A percentile compares a stretch with the other conserved stretches of the same genome.
phyloP scores from a whole-genome alignment of 2,888 invertebrate species.

The Taphrorychus bicolor region DNA sequence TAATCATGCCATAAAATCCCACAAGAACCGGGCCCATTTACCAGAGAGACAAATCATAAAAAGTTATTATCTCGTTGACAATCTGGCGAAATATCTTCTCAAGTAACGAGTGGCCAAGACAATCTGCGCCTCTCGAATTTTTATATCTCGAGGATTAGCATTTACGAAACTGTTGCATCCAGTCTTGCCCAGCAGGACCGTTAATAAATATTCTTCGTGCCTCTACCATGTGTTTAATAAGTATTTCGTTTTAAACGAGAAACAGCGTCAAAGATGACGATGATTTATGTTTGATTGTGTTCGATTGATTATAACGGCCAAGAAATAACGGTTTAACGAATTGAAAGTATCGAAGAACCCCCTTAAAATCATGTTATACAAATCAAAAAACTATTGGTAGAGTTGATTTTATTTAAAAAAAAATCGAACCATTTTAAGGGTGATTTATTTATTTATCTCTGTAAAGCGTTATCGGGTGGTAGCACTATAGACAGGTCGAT shows the following conservation, averaged over 20 bases:
- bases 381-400: no score
- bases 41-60: constrained; percentile 24
- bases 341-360: no score
- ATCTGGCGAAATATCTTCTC: constrained; percentile 28
- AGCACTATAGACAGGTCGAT: no score
- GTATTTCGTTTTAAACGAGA: neutral
- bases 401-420: no score
- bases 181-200: constrained; percentile 31
- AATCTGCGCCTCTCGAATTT: constrained; percentile 30
- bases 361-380: no score
- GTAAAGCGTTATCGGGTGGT: no score
- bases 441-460: no score
- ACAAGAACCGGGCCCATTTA: constrained; percentile 34
- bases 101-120: no score
- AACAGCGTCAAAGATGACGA: no score
- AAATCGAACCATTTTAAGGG: no score
- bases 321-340: no score
- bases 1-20: constrained; percentile 23
- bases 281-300: neutral
- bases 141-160: constrained; percentile 16
- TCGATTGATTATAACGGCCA: no score
- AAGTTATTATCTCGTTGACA: constrained; percentile 36
- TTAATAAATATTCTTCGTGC: constrained; percentile 1
- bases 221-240: neutral
- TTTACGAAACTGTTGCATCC: constrained; percentile 28